A percentile compares a stretch with the other conserved stretches of the same genome.
phyloP scores from a whole-genome alignment of 2,113 vertebrate species.

The Zosterops borbonicus region DNA sequence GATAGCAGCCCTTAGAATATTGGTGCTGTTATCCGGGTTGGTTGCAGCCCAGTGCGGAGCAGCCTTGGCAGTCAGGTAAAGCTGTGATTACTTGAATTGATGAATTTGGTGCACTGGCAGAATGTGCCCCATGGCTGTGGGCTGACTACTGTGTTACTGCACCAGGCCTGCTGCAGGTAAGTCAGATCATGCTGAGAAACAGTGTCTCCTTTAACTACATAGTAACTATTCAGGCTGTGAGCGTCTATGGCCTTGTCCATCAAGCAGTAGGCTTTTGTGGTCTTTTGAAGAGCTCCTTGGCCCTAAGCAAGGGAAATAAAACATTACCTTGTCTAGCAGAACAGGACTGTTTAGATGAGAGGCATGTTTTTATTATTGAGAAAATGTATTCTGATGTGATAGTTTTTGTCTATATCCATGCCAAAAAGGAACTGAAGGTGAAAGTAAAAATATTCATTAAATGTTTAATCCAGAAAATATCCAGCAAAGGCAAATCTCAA shows the following conservation, averaged over 20 bases:
- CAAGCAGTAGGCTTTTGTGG: neutral
- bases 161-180: neutral
- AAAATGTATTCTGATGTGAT: neutral
- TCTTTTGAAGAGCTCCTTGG: neutral
- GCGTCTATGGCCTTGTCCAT: neutral
- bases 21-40: neutral
- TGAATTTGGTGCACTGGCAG: neutral
- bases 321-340: neutral
- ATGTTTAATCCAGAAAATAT: neutral
- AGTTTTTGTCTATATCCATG: neutral
- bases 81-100: neutral
- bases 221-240: neutral
- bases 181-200: neutral
- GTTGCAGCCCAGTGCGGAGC: fast-evolving
- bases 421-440: neutral
- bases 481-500: neutral
- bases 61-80: neutral
- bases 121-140: neutral
- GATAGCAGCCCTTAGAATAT: neutral
- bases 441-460: neutral
- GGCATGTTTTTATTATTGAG: neutral
- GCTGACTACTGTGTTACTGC: neutral
- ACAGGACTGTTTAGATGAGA: neutral
- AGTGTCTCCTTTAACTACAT: neutral
- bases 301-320: neutral